Conservation (phyloP, 2,797 vertebrate species). For the Enteromius anoplus region DNA sequence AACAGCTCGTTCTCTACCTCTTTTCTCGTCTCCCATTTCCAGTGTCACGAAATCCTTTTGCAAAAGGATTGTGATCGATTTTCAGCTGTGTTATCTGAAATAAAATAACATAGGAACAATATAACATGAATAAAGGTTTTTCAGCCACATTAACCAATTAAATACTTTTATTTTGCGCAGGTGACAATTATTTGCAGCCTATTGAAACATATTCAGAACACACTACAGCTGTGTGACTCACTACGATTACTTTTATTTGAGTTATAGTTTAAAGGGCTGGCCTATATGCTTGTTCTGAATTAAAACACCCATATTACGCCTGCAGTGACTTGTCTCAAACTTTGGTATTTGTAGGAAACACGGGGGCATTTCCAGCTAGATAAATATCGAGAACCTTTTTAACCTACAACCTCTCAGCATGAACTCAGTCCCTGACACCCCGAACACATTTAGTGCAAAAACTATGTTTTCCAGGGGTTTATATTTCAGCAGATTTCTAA, state of each 20-base stretch:
- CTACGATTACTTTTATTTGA: neutral
- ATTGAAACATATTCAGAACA: neutral
- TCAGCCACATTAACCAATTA: neutral
- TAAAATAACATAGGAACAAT: slow-evolving; percentile 1
- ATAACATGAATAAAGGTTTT: neutral
- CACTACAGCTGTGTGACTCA: neutral
- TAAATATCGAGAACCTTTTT: slow-evolving; percentile 42
- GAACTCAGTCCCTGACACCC: slow-evolving; percentile 24
- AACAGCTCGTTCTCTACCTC: slow-evolving; percentile 76
- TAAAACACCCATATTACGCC: neutral
- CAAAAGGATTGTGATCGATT: slow-evolving; percentile 98
- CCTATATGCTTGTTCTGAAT: neutral
- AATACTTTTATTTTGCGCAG: too few relatives aligned
- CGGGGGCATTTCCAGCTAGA: slow-evolving; percentile 35
- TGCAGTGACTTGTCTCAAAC: slow-evolving; percentile 3
- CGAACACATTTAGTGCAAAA: slow-evolving; percentile 35
- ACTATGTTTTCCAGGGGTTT: neutral
- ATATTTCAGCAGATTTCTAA: neutral
- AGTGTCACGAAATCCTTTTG: slow-evolving; percentile 98
- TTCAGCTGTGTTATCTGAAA: slow-evolving; percentile 92
- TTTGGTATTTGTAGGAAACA: slow-evolving; percentile 14
- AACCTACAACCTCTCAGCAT: slow-evolving; percentile 30
- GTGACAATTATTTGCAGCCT: neutral
- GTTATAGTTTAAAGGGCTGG: neutral
- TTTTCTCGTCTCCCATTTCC: slow-evolving; percentile 97